Conservation (phyloP, 2,113 vertebrate genomes). For the Ptychochromis oligacanthus region DNA sequence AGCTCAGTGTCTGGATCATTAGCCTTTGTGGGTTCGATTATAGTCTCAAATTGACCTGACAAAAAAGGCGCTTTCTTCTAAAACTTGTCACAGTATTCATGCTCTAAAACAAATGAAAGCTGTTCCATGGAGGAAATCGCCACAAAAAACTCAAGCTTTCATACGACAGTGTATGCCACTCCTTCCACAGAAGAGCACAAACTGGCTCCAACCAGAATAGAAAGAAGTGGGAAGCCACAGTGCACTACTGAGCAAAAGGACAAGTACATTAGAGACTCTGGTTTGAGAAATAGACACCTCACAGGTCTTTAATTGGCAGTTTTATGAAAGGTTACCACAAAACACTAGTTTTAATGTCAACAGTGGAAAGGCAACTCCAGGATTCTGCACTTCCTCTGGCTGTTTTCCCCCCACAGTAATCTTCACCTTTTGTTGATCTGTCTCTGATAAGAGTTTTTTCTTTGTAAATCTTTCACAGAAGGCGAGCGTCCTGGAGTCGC, state of each 20-base stretch:
- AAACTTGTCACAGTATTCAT: not conserved
- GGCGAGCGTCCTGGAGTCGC: not conserved
- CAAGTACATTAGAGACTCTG: not conserved
- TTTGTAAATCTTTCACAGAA: not conserved
- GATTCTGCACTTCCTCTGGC: not conserved
- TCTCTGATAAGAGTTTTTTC: not conserved
- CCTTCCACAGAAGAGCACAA: not conserved
- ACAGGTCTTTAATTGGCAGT: not conserved
- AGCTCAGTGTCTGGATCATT: not conserved
- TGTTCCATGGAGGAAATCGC: not conserved
- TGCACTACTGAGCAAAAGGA: not conserved
- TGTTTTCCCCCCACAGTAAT: not conserved
- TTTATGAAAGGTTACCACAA: not conserved
- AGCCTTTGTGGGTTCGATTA: not conserved
- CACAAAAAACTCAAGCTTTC: not conserved
- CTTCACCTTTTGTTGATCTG: not conserved
- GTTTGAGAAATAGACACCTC: not conserved
- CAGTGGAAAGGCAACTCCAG: not conserved
- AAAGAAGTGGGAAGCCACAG: not conserved
- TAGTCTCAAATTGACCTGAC: not conserved
- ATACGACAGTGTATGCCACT: not conserved
- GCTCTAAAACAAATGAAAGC: not conserved
- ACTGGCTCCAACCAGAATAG: not conserved
- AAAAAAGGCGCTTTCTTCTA: not conserved
- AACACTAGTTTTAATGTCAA: not conserved